Evolutionary conservation across 2,797 vertebrate genomes (phyloP).

Genomic region (Nasua narica): DNA sequence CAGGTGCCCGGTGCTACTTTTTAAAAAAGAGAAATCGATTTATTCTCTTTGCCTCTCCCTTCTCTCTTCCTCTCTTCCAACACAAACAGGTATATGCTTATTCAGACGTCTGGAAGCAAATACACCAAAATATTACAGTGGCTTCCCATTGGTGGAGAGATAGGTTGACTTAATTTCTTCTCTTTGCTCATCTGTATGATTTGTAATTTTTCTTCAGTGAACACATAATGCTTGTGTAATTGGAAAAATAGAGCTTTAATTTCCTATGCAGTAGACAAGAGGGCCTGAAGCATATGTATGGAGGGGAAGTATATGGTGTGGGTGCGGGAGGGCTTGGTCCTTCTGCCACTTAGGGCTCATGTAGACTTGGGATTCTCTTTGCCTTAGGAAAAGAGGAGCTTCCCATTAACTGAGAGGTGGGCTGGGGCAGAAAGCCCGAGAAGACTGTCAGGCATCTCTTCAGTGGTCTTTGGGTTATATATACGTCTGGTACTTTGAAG

Average conservation of each 20-base stretch:
- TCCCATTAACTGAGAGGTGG: background rate
- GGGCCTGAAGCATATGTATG: background rate
- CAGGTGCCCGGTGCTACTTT: background rate
- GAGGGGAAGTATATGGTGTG: background rate
- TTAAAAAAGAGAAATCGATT: background rate
- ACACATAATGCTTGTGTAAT: background rate
- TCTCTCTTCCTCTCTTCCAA: background rate
- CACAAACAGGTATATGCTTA: background rate
- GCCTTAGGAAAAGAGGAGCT: background rate
- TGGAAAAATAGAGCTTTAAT: background rate
- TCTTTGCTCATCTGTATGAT: slow-evolving; percentile 19
- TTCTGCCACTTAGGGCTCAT: background rate
- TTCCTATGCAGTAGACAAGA: background rate
- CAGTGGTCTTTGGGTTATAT: background rate
- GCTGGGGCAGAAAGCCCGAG: background rate
- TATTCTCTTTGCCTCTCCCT: background rate
- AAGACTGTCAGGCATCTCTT: background rate
- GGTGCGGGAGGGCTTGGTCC: background rate
- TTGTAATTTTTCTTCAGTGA: slow-evolving; percentile 13
- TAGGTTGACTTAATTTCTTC: slow-evolving; percentile 7
- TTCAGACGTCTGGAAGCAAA: background rate
- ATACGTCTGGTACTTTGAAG: background rate
- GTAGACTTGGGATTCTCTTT: background rate
- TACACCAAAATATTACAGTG: background rate
- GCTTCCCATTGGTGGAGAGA: background rate